Percentiles rank a stretch among this genome's conserved stretches.
phyloP scores from a whole-genome alignment of 2,797 vertebrate species.

The Ispidina lecontei region DNA sequence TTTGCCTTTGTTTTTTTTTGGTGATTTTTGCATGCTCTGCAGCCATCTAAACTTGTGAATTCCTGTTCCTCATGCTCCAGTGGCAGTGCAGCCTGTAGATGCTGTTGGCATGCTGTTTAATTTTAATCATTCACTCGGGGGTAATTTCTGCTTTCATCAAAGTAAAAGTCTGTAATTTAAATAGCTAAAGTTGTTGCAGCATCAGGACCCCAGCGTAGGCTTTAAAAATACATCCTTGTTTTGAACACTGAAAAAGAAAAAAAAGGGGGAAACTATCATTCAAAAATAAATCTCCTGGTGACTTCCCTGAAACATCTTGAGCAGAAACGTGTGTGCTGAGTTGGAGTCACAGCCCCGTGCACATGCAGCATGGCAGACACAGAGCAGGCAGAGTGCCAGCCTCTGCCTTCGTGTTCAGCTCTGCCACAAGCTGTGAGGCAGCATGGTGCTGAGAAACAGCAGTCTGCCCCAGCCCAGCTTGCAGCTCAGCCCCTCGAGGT shows the following conservation, averaged over 20 bases:
- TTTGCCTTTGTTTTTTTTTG: background rate
- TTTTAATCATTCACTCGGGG: slow-evolving; percentile 39
- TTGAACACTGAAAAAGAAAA: background rate
- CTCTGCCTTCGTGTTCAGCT: background rate
- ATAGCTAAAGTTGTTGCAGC: background rate
- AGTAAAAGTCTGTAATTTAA: background rate
- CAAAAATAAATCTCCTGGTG: background rate
- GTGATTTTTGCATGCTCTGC: background rate
- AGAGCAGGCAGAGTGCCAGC: background rate
- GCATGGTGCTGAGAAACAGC: background rate
- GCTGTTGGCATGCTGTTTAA: background rate
- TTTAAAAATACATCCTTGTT: background rate
- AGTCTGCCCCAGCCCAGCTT: background rate
- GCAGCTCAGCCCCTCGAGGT: background rate
- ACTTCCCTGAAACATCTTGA: background rate
- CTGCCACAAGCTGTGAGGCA: background rate
- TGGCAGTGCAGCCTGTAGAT: background rate
- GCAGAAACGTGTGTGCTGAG: background rate
- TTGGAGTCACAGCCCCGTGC: background rate
- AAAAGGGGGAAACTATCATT: background rate
- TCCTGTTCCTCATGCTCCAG: background rate
- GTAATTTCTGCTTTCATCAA: background rate
- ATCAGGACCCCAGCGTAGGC: background rate
- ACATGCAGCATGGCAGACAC: background rate
- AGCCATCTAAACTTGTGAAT: background rate